Evolutionary conservation across 92 coral and sea anemone genomes (phyloP).

Genomic region (Nematostella vectensis): DNA sequence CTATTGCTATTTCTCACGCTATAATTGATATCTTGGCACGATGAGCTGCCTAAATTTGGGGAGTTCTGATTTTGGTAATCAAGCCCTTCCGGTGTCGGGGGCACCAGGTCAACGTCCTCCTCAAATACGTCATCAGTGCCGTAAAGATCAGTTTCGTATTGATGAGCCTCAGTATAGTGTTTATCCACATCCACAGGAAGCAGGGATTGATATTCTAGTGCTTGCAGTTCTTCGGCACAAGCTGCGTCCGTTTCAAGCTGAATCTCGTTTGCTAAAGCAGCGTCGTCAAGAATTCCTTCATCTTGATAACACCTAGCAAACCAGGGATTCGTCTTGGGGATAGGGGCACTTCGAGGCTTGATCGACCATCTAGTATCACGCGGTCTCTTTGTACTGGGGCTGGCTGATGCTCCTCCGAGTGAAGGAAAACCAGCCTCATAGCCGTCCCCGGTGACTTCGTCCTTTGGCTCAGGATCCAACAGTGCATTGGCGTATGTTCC

Average conservation of each 20-base stretch:
- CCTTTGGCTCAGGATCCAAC: background rate
- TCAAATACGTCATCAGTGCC: background rate
- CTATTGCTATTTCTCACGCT: background rate
- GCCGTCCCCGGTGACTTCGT: background rate
- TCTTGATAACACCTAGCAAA: too few species aligned
- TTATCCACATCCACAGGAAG: background rate
- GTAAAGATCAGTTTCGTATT: constrained; percentile 8
- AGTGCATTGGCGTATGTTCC: background rate
- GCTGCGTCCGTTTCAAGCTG: constrained; percentile 6
- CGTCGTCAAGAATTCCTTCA: background rate
- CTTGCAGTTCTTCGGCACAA: constrained; percentile 12
- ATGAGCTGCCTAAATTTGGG: too few species aligned
- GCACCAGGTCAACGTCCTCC: constrained; percentile 6
- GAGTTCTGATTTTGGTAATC: too few species aligned
- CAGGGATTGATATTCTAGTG: constrained; percentile 8
- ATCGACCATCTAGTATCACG: too few species aligned
- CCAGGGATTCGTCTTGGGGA: too few species aligned
- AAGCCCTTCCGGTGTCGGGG: too few species aligned
- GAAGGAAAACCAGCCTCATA: background rate
- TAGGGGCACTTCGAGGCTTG: too few species aligned
- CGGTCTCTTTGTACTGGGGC: background rate
- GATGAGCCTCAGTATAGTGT: background rate
- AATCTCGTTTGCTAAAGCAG: background rate
- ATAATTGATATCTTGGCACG: background rate
- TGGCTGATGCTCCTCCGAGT: background rate